These are phyloP conservation scores for Coregonus suidteri DNA, from an alignment of 2,797 vertebrate species.

Conservation along the genomic window DNA sequence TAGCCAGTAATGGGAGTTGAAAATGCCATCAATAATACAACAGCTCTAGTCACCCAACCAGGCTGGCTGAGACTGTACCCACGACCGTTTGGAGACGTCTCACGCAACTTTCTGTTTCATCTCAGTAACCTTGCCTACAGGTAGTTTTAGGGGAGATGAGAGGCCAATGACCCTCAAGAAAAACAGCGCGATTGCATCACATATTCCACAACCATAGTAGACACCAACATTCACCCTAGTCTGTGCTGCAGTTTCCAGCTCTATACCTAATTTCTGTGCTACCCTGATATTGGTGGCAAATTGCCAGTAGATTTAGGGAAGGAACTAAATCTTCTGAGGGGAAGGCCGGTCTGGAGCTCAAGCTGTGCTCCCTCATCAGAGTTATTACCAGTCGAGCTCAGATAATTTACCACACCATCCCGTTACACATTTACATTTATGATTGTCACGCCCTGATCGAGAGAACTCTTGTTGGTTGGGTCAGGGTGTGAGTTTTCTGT, in stretches of 20 bases:
- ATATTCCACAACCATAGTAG: not conserved
- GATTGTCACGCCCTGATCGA: too few species aligned
- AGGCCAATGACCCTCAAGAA: not conserved
- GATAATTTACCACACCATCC: not conserved
- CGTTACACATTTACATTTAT: not conserved
- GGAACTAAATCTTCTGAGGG: constrained; percentile 1
- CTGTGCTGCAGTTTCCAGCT: not conserved
- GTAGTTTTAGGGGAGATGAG: not conserved
- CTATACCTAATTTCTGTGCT: not conserved
- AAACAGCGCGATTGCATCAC: not conserved
- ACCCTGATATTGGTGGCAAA: not conserved
- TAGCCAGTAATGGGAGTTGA: constrained; percentile 27
- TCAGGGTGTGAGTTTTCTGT: too few species aligned
- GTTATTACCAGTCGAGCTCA: not conserved
- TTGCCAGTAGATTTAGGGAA: constrained; percentile 11
- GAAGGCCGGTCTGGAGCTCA: not conserved
- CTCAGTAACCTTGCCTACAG: constrained; percentile 3
- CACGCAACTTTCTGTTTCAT: not conserved
- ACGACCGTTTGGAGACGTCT: not conserved
- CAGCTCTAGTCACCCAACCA: not conserved
- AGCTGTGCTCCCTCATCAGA: not conserved
- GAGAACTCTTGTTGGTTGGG: too few species aligned
- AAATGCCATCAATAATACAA: constrained; percentile 29
- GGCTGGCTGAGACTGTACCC: not conserved
- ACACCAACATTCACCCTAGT: not conserved